These are phyloP conservation scores for Cydia splendana DNA, from an alignment of 1,140 invertebrate species.

Conservation along the genomic window DNA sequence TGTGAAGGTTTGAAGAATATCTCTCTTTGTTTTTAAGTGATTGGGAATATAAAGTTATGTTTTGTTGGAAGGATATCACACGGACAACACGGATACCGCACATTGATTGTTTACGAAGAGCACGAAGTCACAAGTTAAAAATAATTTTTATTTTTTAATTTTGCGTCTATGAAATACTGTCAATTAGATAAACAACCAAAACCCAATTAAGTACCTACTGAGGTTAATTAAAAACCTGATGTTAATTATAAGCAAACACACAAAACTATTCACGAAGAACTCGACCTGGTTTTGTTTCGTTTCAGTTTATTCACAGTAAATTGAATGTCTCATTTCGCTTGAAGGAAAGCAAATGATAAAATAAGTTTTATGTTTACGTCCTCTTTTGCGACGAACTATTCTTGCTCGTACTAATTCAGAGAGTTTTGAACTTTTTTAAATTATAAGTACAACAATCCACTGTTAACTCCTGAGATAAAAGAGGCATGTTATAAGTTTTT, in stretches of 20 bases:
- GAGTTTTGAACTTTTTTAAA: neutral
- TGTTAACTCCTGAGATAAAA: no score
- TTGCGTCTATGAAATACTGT: no score
- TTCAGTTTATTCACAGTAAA: no score
- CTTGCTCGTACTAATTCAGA: neutral
- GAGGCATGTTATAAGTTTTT: no score
- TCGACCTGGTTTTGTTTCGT: neutral
- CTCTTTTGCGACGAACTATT: neutral
- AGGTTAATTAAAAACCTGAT: neutral
- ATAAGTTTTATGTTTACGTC: neutral
- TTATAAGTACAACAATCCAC: no score
- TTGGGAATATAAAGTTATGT: neutral
- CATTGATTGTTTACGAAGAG: no score
- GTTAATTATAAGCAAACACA: neutral
- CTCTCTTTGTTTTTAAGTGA: constrained; percentile 2
- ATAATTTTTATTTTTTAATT: no score
- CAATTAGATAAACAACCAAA: no score
- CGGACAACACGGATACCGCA: no score
- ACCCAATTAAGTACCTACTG: no score
- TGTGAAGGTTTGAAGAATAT: neutral
- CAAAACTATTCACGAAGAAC: neutral
- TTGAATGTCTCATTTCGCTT: constrained; percentile 2
- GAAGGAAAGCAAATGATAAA: neutral
- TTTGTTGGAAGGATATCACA: no score
- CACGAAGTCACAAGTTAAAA: no score